These are phyloP conservation scores for Chaenocephalus aceratus DNA, from an alignment of 2,113 vertebrate species.

Conservation along the genomic window DNA sequence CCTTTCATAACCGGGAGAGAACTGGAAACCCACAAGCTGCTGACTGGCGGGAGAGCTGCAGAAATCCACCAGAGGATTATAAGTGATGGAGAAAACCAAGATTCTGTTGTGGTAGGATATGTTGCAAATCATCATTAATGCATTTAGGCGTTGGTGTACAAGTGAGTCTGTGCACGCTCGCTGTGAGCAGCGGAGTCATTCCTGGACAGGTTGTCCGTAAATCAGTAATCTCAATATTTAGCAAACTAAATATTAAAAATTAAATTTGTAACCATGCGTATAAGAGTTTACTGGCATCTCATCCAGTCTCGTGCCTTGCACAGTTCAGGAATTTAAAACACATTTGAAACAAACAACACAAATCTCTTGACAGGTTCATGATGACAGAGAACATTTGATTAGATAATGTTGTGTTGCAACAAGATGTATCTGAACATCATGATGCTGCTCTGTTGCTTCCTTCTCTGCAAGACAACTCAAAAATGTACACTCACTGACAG, in stretches of 20 bases:
- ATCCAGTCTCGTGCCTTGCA: too few species aligned
- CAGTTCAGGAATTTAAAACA: background rate
- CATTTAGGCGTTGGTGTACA: too few species aligned
- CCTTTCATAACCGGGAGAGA: background rate
- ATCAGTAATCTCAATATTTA: background rate
- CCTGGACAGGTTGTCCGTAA: background rate
- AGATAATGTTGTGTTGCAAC: background rate
- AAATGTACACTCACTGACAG: background rate
- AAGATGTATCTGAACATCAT: constrained; percentile 22
- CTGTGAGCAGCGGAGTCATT: background rate
- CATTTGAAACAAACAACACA: background rate
- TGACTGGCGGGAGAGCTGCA: constrained; percentile 57
- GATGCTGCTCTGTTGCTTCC: background rate
- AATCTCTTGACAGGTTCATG: background rate
- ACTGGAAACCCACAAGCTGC: constrained; percentile 66
- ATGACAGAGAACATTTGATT: too few species aligned
- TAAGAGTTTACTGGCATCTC: too few species aligned
- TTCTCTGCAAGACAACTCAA: background rate
- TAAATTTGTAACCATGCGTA: too few species aligned
- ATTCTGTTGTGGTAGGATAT: too few species aligned
- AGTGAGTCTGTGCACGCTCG: background rate
- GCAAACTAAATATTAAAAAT: background rate
- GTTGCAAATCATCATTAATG: too few species aligned
- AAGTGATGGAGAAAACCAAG: background rate
- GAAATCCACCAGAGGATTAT: background rate